phyloP scores from a whole-genome alignment of 2,888 invertebrate genomes.

The Caenorhabditis sp. region DNA sequence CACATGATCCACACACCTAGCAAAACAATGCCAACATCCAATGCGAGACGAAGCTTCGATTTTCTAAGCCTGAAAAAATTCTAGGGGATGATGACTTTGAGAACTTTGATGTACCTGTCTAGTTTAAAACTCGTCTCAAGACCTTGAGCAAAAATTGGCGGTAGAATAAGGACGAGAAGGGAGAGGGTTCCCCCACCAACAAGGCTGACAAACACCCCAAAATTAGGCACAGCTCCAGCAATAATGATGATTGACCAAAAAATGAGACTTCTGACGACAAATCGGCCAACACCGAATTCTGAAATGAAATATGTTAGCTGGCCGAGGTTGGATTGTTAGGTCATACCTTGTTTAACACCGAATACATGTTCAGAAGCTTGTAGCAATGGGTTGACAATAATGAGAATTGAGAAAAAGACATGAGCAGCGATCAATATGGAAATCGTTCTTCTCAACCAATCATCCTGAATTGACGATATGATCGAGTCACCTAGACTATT shows the following conservation, averaged over 20 bases:
- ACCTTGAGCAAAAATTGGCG: slow-evolving; percentile 38
- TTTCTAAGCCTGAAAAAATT: background rate
- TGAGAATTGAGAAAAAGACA: slow-evolving; percentile 46
- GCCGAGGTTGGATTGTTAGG: too few species aligned
- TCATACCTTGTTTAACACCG: slow-evolving; percentile 38
- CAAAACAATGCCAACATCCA: background rate
- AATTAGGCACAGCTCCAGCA: slow-evolving; percentile 42
- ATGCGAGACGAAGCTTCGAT: slow-evolving; percentile 11
- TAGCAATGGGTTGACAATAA: slow-evolving; percentile 44
- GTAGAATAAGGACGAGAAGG: slow-evolving; percentile 41
- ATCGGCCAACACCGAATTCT: slow-evolving; percentile 46
- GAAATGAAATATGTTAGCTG: background rate
- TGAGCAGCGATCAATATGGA: slow-evolving; percentile 44
- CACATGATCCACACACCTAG: slow-evolving; percentile 19
- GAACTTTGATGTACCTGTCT: too few species aligned
- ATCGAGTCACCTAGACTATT: slow-evolving; percentile 39
- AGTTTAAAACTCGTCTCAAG: slow-evolving; percentile 32
- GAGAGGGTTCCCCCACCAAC: slow-evolving; percentile 42
- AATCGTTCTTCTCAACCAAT: slow-evolving; percentile 19
- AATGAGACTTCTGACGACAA: slow-evolving; percentile 24
- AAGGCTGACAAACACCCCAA: slow-evolving; percentile 45
- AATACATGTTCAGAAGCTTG: slow-evolving; percentile 44
- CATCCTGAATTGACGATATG: slow-evolving; percentile 42
- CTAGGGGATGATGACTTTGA: too few species aligned
- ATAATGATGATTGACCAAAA: slow-evolving; percentile 42